A percentile compares a stretch with the other conserved stretches of the same genome.
Evolutionary conservation across 2,113 vertebrate genomes (phyloP).

Genomic region (Piaya cayana): DNA sequence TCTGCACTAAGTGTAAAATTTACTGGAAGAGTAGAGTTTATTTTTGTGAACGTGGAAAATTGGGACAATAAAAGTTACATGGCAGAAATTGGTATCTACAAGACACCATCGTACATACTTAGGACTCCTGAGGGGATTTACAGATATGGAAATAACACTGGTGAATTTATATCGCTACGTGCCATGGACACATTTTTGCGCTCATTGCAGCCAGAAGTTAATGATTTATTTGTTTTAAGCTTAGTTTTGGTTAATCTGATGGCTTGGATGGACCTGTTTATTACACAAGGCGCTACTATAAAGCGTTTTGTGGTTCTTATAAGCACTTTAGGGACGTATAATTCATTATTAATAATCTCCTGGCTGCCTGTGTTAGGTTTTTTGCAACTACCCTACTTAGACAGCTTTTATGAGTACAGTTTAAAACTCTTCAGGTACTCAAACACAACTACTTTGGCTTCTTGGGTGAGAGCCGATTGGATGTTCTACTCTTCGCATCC

Average conservation of each 20-base stretch:
- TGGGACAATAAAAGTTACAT: conserved; percentile 90
- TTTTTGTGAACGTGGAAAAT: conserved; percentile 91
- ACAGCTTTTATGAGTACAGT: conserved; percentile 92
- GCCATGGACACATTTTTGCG: conserved; percentile 97
- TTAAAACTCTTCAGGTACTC: conserved; percentile 93
- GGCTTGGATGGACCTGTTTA: conserved; percentile 99
- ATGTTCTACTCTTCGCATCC: conserved; percentile 98
- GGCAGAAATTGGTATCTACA: conserved; percentile 85
- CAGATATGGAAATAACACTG: conserved; percentile 91
- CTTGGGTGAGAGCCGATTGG: conserved; percentile 94
- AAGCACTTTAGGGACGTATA: conserved; percentile 97
- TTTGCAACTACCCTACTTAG: conserved; percentile 93
- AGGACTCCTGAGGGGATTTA: conserved; percentile 96
- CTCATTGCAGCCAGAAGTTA: conserved; percentile 95
- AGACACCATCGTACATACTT: conserved; percentile 90
- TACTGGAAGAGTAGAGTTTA: conserved; percentile 96
- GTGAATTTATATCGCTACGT: conserved; percentile 91
- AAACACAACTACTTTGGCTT: conserved; percentile 92
- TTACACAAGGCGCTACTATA: conserved; percentile 95
- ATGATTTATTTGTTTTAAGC: conserved; percentile 95
- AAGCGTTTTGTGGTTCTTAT: conserved; percentile 98
- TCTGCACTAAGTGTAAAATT: conserved; percentile 96
- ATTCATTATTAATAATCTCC: conserved; percentile 94
- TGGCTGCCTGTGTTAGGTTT: conserved; percentile 98
- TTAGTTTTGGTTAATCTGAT: conserved; percentile 94